These are phyloP conservation scores for Halesus radiatus DNA, from an alignment of 1,140 invertebrate genomes.

Conservation along the genomic window DNA sequence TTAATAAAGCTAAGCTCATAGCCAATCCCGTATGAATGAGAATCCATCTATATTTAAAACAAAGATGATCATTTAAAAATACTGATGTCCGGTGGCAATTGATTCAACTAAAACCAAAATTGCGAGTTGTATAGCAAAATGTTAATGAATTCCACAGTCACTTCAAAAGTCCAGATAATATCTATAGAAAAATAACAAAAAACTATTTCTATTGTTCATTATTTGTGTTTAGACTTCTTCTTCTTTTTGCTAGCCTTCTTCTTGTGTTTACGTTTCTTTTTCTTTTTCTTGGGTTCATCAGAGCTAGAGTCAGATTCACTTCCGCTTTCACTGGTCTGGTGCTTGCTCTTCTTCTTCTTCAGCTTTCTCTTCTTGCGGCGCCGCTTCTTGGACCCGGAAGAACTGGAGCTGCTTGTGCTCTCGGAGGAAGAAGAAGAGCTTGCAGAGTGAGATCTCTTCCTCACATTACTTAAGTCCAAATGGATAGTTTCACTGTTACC, in stretches of 20 bases:
- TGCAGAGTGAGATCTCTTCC: conserved; percentile 67
- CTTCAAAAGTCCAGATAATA: too few species aligned
- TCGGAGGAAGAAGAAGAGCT: conserved; percentile 65
- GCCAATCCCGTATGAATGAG: too few species aligned
- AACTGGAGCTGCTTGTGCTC: conserved; percentile 64
- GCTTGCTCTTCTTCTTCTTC: conserved; percentile 67
- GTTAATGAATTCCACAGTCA: too few species aligned
- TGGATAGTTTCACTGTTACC: conserved; percentile 64
- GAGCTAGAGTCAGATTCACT: conserved; percentile 68
- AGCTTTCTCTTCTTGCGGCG: conserved; percentile 68
- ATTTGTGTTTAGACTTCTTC: conserved; percentile 68
- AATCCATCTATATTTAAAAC: too few species aligned
- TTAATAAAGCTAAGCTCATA: too few species aligned
- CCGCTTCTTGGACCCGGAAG: conserved; percentile 62
- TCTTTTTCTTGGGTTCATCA: conserved; percentile 69
- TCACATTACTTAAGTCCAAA: conserved; percentile 66
- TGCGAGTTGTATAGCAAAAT: too few species aligned
- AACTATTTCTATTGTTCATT: background rate
- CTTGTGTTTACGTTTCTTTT: conserved; percentile 69
- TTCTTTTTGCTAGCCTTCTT: conserved; percentile 70
- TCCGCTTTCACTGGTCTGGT: conserved; percentile 65
- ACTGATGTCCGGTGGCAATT: too few species aligned
- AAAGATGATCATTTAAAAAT: too few species aligned
- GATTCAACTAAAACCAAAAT: too few species aligned
- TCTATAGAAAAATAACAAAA: background rate